Conservation (phyloP, 2,113 vertebrate species). For the Chaetura pelagica region DNA sequence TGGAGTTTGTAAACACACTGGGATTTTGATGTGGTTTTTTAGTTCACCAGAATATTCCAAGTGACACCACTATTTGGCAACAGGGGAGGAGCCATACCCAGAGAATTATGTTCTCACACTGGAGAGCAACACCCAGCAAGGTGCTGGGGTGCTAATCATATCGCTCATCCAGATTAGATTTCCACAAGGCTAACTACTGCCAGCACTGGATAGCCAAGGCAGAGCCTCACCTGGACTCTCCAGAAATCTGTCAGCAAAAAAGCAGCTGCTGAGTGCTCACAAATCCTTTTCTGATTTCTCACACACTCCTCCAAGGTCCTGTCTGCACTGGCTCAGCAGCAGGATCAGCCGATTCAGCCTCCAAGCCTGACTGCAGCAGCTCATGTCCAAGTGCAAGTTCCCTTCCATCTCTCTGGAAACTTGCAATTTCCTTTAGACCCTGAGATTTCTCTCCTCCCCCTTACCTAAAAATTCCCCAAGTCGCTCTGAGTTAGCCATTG, state of each 20-base stretch:
- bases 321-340: not conserved
- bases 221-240: not conserved
- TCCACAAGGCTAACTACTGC: not conserved
- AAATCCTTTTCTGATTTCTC: not conserved
- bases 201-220: not conserved
- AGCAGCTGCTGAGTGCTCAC: not conserved
- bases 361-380: not conserved
- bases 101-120: not conserved
- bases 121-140: not conserved
- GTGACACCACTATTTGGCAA: not conserved
- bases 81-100: not conserved
- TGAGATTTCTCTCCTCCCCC: conserved; percentile 36
- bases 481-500: not conserved
- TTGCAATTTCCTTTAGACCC: not conserved
- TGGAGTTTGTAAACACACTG: not conserved
- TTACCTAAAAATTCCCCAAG: not conserved
- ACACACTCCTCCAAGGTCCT: not conserved
- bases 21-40: conserved; percentile 1
- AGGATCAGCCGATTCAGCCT: not conserved
- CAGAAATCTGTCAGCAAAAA: not conserved
- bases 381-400: not conserved
- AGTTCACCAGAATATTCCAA: not conserved
- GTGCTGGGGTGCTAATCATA: not conserved
- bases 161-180: not conserved
- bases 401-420: conserved; percentile 18